A percentile compares a stretch with the other conserved stretches of the same genome.
These are phyloP conservation scores for Schizaphis graminum DNA, from an alignment of 2,888 invertebrate species.

Conservation along the genomic window DNA sequence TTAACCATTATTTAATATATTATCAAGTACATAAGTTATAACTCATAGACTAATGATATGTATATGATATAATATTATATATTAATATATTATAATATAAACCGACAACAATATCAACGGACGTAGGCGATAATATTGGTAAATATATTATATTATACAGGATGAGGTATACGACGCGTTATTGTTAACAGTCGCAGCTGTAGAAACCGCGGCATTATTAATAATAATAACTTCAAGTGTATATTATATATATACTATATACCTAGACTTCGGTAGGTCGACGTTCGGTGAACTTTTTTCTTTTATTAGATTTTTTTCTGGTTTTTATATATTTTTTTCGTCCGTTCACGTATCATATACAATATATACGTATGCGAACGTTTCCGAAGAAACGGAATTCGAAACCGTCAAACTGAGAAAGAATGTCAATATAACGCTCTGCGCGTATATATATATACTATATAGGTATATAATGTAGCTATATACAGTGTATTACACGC, in stretches of 20 bases:
- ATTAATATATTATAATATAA: background rate
- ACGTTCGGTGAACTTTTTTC: background rate
- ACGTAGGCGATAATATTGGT: background rate
- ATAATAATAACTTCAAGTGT: background rate
- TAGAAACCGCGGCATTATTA: background rate
- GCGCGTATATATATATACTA: background rate
- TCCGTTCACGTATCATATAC: background rate
- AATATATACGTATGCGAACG: background rate
- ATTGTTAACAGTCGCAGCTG: background rate
- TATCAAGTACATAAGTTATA: background rate
- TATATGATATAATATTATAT: too few species aligned
- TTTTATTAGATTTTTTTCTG: background rate
- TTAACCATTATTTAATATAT: background rate
- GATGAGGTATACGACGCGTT: background rate
- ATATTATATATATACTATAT: background rate
- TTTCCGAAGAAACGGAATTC: slow-evolving; percentile 52
- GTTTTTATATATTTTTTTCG: background rate
- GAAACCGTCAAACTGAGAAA: slow-evolving; percentile 34
- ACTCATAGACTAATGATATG: background rate
- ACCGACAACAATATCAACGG: background rate
- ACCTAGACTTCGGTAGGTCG: background rate
- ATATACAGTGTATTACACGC: background rate
- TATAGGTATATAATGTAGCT: background rate
- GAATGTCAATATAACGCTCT: slow-evolving; percentile 33
- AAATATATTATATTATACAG: background rate